These are phyloP conservation scores for Teleogryllus oceanicus DNA, from an alignment of 2,888 invertebrate species.

Conservation along the genomic window DNA sequence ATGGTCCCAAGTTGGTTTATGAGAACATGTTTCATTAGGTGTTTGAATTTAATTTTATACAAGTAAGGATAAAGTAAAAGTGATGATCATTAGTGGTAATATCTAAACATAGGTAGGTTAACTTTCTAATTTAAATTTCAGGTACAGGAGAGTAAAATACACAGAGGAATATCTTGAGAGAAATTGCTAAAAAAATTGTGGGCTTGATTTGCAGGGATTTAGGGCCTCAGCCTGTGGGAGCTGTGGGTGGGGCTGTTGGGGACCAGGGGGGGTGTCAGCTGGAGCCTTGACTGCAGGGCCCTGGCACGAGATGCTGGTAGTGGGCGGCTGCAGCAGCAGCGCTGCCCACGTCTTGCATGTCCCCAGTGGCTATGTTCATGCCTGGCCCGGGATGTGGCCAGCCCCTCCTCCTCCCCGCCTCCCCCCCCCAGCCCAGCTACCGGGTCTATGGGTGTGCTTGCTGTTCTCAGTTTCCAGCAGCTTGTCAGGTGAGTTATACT, in stretches of 20 bases:
- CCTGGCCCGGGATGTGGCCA: constrained; percentile 44
- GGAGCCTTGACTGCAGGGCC: constrained; percentile 30
- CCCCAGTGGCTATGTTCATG: constrained; percentile 38
- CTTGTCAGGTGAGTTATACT: constrained; percentile 44
- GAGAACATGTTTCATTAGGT: too few species aligned
- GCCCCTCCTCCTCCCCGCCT: constrained; percentile 38
- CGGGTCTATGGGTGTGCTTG: constrained; percentile 46
- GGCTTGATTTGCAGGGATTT: neutral
- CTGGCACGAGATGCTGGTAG: constrained; percentile 49
- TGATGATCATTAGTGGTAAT: too few species aligned
- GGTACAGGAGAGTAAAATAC: too few species aligned
- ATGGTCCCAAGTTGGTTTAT: too few species aligned
- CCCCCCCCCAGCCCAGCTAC: constrained; percentile 45
- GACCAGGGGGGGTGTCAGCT: neutral
- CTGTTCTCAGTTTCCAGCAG: constrained; percentile 45
- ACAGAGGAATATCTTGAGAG: too few species aligned
- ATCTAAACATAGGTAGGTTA: too few species aligned
- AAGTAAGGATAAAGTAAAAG: too few species aligned
- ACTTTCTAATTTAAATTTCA: too few species aligned
- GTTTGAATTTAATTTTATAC: too few species aligned
- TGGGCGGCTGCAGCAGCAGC: constrained; percentile 39
- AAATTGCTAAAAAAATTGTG: too few species aligned
- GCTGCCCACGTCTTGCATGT: constrained; percentile 26
- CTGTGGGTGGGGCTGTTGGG: neutral
- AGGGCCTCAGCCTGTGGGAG: neutral